Evolutionary conservation across 2,888 invertebrate genomes (phyloP).

Genomic region (Charanyca ferruginea): DNA sequence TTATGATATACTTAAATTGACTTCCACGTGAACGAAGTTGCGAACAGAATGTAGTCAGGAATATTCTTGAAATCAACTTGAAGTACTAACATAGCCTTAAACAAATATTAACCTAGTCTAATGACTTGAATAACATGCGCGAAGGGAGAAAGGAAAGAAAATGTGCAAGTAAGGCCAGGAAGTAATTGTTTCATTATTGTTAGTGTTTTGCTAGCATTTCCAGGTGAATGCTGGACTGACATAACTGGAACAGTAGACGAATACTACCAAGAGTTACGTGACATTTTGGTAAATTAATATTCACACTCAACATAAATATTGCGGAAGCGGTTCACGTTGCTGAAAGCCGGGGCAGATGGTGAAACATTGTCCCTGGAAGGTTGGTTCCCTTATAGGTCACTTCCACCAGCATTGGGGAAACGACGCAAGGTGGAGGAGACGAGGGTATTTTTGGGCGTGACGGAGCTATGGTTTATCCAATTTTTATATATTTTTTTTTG

Average conservation of each 20-base stretch:
- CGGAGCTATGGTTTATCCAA: too few species aligned
- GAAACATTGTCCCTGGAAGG: too few species aligned
- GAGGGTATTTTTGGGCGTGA: too few species aligned
- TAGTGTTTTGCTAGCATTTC: constrained; percentile 54
- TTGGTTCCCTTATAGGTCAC: too few species aligned
- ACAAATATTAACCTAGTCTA: constrained; percentile 25
- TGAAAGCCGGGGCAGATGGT: too few species aligned
- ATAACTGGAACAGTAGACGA: constrained; percentile 43
- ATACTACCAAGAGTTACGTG: constrained; percentile 16
- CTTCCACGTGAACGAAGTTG: neutral
- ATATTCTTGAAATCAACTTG: neutral
- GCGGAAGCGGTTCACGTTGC: too few species aligned
- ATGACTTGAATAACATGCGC: constrained; percentile 38
- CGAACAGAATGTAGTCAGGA: neutral
- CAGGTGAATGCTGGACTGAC: constrained; percentile 56
- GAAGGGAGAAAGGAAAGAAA: constrained; percentile 63
- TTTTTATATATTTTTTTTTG: too few species aligned
- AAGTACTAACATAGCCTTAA: neutral
- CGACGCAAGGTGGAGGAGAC: too few species aligned
- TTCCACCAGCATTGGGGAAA: too few species aligned
- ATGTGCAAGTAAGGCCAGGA: constrained; percentile 53
- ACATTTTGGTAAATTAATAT: constrained; percentile 19
- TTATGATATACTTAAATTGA: too few species aligned
- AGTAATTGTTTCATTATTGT: constrained; percentile 55
- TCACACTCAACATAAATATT: too few species aligned